These are phyloP conservation scores for Sphenopsis melanotis DNA, from an alignment of 2,797 vertebrate species.

Conservation along the genomic window DNA sequence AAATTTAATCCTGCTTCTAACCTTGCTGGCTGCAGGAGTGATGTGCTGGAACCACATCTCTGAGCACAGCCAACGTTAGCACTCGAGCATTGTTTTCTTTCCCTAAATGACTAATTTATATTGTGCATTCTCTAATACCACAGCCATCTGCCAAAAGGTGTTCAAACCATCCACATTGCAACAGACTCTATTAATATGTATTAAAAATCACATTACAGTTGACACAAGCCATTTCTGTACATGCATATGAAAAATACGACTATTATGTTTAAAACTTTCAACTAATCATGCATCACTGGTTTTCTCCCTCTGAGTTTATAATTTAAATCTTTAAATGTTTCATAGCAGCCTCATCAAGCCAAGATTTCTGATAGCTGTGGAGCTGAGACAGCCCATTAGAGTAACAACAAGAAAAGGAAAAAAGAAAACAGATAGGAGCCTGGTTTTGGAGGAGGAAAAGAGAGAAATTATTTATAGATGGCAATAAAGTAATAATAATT, in stretches of 20 bases:
- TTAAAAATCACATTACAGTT: conserved; percentile 28
- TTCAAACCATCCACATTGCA: neutral
- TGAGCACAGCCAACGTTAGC: neutral
- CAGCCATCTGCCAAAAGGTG: conserved; percentile 27
- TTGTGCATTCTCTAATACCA: neutral
- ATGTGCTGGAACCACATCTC: neutral
- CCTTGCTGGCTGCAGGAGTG: neutral
- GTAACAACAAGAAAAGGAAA: neutral
- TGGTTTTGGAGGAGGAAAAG: neutral
- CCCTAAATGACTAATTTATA: neutral
- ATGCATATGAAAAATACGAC: neutral
- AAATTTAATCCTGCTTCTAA: neutral
- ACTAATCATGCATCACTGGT: neutral
- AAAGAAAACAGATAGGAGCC: neutral
- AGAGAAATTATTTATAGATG: neutral
- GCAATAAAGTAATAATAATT: neutral
- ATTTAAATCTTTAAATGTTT: conserved; percentile 32
- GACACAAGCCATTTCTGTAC: neutral
- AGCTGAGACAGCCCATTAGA: neutral
- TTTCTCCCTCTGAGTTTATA: neutral
- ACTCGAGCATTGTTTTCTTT: neutral
- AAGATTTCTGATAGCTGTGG: neutral
- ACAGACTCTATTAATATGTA: conserved; percentile 11
- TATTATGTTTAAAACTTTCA: conserved; percentile 31
- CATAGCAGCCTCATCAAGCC: neutral